Percentiles rank a stretch among this genome's conserved stretches.
These are phyloP conservation scores for Tenrec ecaudatus DNA, from an alignment of 2,113 vertebrate genomes.

Conservation along the genomic window DNA sequence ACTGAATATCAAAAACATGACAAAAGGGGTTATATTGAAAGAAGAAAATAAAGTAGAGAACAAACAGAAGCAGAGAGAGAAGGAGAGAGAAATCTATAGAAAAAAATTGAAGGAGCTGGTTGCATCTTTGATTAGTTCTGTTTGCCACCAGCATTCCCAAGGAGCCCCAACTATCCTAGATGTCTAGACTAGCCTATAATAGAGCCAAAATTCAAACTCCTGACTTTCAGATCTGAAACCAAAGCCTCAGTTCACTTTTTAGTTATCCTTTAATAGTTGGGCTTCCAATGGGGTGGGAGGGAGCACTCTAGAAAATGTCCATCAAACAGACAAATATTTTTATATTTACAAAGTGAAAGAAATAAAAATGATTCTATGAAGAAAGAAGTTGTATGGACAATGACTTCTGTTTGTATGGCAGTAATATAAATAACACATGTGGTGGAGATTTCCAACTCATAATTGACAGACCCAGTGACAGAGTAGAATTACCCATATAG, in stretches of 20 bases:
- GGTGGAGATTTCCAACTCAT: background rate
- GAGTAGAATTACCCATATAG: background rate
- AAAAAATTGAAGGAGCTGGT: background rate
- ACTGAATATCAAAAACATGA: background rate
- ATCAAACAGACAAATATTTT: background rate
- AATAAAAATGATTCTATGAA: background rate
- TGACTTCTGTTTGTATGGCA: background rate
- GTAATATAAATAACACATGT: background rate
- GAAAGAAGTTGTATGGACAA: background rate
- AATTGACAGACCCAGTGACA: background rate
- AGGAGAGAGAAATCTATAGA: too few relatives aligned
- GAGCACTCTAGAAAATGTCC: too few relatives aligned
- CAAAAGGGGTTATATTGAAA: background rate
- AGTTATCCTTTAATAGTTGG: background rate
- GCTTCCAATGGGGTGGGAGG: background rate
- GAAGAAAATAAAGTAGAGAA: background rate
- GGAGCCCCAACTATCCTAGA: background rate
- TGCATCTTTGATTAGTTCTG: background rate
- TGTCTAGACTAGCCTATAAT: background rate
- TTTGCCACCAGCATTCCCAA: background rate
- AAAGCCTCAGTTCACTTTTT: fast-evolving
- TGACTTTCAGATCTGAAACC: background rate
- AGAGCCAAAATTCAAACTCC: background rate
- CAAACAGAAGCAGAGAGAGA: background rate
- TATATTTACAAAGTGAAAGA: background rate